Percentiles rank a stretch among this genome's conserved stretches.
Evolutionary conservation across 2,113 vertebrate genomes (phyloP).

Genomic region (Illadopsis cleaveri): DNA sequence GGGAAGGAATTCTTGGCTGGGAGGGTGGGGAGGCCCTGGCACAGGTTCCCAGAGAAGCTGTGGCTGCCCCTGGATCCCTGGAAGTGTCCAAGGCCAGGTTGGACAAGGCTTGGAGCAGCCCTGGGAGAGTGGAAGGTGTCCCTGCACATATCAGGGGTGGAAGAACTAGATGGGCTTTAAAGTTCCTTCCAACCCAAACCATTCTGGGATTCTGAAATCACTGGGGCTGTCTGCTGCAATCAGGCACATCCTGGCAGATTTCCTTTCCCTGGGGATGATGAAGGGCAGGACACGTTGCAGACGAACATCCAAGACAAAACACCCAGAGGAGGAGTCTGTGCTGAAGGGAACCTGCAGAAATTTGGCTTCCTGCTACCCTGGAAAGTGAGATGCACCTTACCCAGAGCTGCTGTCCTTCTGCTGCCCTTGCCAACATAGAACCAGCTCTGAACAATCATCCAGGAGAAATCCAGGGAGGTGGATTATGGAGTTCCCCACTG

Average conservation of each 20-base stretch:
- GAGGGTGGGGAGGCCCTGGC: background rate
- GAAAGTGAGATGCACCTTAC: background rate
- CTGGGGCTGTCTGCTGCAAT: background rate
- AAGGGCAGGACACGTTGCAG: background rate
- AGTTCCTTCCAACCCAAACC: background rate
- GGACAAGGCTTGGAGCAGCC: background rate
- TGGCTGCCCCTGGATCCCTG: background rate
- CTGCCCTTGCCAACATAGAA: rapidly evolving
- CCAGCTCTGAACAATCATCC: background rate
- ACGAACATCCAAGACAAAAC: background rate
- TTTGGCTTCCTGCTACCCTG: background rate
- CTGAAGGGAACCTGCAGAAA: background rate
- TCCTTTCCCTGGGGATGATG: background rate
- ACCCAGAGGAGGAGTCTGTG: background rate
- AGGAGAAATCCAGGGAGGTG: background rate
- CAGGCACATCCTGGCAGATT: background rate
- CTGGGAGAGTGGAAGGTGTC: background rate
- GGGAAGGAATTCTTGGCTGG: background rate
- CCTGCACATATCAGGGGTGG: background rate
- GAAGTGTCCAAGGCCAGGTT: background rate
- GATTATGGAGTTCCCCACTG: rapidly evolving
- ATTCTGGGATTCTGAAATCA: background rate
- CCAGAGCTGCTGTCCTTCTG: background rate
- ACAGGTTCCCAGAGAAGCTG: background rate
- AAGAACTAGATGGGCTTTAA: rapidly evolving